phyloP scores from a whole-genome alignment of 1,140 invertebrate genomes.

The Lethrus apterus region DNA sequence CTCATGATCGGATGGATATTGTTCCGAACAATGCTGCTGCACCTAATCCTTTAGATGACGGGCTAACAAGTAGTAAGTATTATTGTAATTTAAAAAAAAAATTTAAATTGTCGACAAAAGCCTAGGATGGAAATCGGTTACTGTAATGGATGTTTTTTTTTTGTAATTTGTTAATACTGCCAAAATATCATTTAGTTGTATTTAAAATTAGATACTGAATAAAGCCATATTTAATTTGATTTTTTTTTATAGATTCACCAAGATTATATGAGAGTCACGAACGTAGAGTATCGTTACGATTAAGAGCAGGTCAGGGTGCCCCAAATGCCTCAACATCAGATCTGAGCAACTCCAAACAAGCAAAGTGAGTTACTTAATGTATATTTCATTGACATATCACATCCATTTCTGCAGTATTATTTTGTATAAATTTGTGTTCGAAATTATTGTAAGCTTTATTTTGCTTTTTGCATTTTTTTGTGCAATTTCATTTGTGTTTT shows the following conservation, averaged over 20 bases:
- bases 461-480: conserved; percentile 7
- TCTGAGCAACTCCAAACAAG: conserved; percentile 38
- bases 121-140: no score
- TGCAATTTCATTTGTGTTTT: conserved; percentile 10
- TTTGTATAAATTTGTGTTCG: neutral
- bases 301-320: conserved; percentile 39
- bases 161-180: no score
- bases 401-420: no score
- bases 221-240: no score
- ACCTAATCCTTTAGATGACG: conserved; percentile 35
- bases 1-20: conserved; percentile 34
- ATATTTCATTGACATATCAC: conserved; percentile 3
- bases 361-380: conserved; percentile 38
- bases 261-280: conserved; percentile 46
- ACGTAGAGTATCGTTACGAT: conserved; percentile 45
- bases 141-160: no score
- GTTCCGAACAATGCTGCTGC: conserved; percentile 28
- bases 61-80: conserved; percentile 37
- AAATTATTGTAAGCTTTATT: conserved; percentile 2
- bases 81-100: no score
- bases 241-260: conserved; percentile 38
- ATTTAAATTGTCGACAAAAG: no score
- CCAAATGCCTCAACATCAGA: conserved; percentile 39
- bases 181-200: no score
- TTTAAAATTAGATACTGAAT: no score